These are phyloP conservation scores for Aporophyla lueneburgensis DNA, from an alignment of 2,888 invertebrate genomes.

Conservation along the genomic window DNA sequence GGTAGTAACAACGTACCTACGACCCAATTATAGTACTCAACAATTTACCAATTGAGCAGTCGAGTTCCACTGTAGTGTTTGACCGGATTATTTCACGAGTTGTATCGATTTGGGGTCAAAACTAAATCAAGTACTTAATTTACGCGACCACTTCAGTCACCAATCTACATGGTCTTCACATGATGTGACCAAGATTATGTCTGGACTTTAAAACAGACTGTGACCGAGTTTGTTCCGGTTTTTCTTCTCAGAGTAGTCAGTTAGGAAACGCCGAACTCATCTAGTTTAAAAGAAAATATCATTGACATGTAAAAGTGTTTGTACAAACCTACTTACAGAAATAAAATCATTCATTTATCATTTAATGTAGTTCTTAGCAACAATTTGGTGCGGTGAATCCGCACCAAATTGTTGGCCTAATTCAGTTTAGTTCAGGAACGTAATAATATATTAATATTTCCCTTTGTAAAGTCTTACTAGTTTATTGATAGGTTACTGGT, in stretches of 20 bases:
- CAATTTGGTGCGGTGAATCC: slow-evolving; percentile 18
- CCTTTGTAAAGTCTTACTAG: slow-evolving; percentile 2
- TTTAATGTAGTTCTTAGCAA: slow-evolving; percentile 27
- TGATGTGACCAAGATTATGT: too few relatives aligned
- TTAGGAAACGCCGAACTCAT: too few relatives aligned
- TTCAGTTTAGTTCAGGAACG: slow-evolving; percentile 23
- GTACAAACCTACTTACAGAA: too few relatives aligned
- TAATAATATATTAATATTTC: neutral
- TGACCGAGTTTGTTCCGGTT: too few relatives aligned
- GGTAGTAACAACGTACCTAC: slow-evolving; percentile 34
- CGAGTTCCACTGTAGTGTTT: slow-evolving; percentile 46
- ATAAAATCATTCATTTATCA: too few relatives aligned
- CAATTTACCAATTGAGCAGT: slow-evolving; percentile 54
- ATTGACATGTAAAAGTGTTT: too few relatives aligned
- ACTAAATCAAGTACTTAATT: slow-evolving; percentile 49
- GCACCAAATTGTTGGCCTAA: too few relatives aligned
- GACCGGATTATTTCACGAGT: slow-evolving; percentile 46
- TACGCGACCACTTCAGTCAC: too few relatives aligned
- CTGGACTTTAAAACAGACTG: too few relatives aligned
- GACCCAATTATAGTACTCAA: slow-evolving; percentile 39
- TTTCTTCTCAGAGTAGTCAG: too few relatives aligned
- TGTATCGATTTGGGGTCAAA: slow-evolving; percentile 35
- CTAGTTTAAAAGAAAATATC: too few relatives aligned
- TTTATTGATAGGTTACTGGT: slow-evolving; percentile 4
- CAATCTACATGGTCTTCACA: too few relatives aligned